Evolutionary conservation across 2,888 invertebrate genomes (phyloP).

Genomic region (Diarsia dahlii): DNA sequence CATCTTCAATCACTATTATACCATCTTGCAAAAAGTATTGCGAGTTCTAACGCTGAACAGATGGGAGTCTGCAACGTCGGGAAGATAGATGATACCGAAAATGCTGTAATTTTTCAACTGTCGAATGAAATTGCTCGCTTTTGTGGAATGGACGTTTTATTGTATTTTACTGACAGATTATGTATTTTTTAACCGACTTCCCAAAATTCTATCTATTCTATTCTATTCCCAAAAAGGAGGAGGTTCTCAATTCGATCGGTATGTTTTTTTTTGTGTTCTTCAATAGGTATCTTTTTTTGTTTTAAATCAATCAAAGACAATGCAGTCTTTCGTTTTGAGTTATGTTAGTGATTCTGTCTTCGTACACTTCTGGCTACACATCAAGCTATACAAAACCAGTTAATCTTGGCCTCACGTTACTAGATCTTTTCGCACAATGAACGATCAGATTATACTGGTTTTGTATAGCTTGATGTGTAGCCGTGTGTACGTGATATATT

Average conservation of each 20-base stretch:
- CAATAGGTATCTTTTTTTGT: not conserved
- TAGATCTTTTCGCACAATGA: no score
- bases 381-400: no score
- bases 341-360: slow-evolving; percentile 1
- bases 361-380: no score
- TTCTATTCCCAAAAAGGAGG: no score
- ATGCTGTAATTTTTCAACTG: slow-evolving; percentile 45
- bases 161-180: not conserved
- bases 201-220: no score
- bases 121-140: slow-evolving; percentile 38
- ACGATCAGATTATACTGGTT: no score
- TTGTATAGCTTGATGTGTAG: no score
- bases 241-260: no score
- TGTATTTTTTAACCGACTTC: no score
- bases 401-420: no score
- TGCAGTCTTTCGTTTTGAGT: not conserved
- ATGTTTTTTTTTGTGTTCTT: not conserved
- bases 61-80: slow-evolving; percentile 25
- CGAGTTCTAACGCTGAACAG: slow-evolving; percentile 33
- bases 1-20: slow-evolving; percentile 38
- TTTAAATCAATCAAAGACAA: not conserved
- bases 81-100: slow-evolving; percentile 48
- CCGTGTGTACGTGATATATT: slow-evolving; percentile 1
- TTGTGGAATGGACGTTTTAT: not conserved
- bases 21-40: slow-evolving; percentile 31